Base-by-base conservation (phyloP, 2,797 vertebrate genomes). In the Melanotaenia nigrans region DNA sequence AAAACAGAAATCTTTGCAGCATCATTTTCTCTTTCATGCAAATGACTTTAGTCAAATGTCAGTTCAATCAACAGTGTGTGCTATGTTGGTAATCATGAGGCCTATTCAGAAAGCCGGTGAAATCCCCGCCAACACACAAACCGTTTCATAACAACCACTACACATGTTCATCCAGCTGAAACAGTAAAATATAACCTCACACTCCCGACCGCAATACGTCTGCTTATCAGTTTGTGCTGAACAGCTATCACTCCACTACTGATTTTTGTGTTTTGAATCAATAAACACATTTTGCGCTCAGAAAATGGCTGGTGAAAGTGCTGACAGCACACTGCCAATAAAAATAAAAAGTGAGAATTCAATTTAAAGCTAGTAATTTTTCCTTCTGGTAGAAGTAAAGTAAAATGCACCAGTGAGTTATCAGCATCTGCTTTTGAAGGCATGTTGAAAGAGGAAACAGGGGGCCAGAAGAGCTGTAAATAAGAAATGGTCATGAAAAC, bases 221-320 rank as follows among this genome's bases (percentile, higher is more conserved):
- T 70, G 69, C 69, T 81, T 71, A 56, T 71, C 65, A 67, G 71
- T 71, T 60, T 71, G 56, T 25, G 56, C 22, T 47, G 20, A 63
- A 47, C 38, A 65, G 22, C 64, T 40, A 82, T 71, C 67, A 62
- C 51, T 63, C 13, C 28, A 24, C 59, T 24, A 69, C 67, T 73
- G 63, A 73, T 72, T 66, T 82, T 68, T 70, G 36, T 61, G 61
- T 70, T 86, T 81, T 81, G 25, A 86, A 83, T 85, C 77, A 77
- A 85, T 86, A 75, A 85, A 85, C 73, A 79, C 62, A 80, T 75
- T 71, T 59, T 61, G 18, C 12, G 0, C 71, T 76, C 49, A 67
- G 12, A 78, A 68, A 73, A 55, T 75, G 45, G 25, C 57, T 30
- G 55, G 45, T 73, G 18, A 16, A 64, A 66, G 30, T 57, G 8